Base-by-base conservation (phyloP, 1,140 invertebrate genomes). In the Metaphire vulgaris region DNA sequence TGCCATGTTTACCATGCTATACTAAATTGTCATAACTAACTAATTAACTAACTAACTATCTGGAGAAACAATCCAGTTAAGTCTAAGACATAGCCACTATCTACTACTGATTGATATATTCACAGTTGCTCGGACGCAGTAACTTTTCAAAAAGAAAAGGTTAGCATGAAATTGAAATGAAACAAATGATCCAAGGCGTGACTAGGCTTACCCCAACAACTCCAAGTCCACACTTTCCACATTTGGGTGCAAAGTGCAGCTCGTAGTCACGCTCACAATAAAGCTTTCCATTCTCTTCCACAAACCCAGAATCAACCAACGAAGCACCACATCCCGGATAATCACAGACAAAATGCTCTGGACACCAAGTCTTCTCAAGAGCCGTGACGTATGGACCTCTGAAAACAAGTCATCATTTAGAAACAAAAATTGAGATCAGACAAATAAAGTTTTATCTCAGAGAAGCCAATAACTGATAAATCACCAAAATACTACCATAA, bases 261-360 rank as follows among this genome's bases (percentile, higher is more conserved):
- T 98, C 97, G 86, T 97, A 99, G 84, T 98, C 99, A 83, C 92
- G 92, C 88, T 99, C 97, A 89, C 97, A 99, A 86, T 98, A 98
- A 29, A 98, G 89, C 72, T 83, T 91, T 41, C 94, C 94, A 82
- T 92, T 91, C 84, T 99, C 96, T 87, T 99, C 97, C 26, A 99
- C 96, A 83, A 99, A 99, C 0, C 97, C 97, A 81, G 97, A 92
- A 82, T 99, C 96, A 83, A 97, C 92, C 74, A 99, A 89, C 21
- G 91, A 91, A 74, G 92, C 91, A 80, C 90, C 90, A 87, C 97
- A 99, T 78, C 92, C 91, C 2, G 90, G 89, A 80, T 97, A 98
- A 34, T 92, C 92, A 86, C 98, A 99, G 34, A 94, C 90, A 86
- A 99, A 99, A 86, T 99, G 97, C 80, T 98, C 94, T 0, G 97